Evolutionary conservation across 2,797 vertebrate genomes (phyloP), one percentile per base, ranked within the genome.

Genomic region (Anomalospiza imberbis): DNA sequence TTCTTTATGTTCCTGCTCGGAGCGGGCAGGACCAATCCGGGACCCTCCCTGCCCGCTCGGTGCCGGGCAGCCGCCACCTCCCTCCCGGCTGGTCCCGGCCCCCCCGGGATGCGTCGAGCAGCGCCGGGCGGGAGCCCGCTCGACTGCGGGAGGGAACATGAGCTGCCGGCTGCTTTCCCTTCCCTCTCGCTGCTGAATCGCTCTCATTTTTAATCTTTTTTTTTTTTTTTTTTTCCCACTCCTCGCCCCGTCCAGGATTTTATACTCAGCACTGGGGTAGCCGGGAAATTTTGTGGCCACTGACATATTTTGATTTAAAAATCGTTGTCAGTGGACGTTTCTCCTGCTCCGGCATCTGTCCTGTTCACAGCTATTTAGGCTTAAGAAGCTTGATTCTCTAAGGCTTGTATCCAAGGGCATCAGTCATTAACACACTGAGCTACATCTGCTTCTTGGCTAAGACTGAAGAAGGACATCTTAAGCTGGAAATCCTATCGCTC

Each of bases 381-480:
- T 96, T 95, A 97, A 95, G 91, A 32, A 93, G 96, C 97, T 95
- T 96, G 95, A 94, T 97, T 97, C 95, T 95, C 82, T 94, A 81
- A 97, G 97, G 97, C 97, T 96, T 20, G 62, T 91, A 85, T 97
- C 97, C 98, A 98, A 98, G 98, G 98, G 97, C 98, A 98, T 97
- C 98, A 94, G 97, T 94, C 95, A 96, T 97, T 98, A 97, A 88
- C 82, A 89, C 93, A 96, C 97, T 98, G 98, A 98, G 98, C 97
- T 98, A 96, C 98, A 98, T 98, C 98, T 98, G 98, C 98, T 98
- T 98, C 97, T 96, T 92, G 93, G 97, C 96, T 98, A 94, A 97
- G 95, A 61, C 93, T 83, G 96, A 88, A 95, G 96, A 96, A 95
- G 95, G 96, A 91, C 95, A 76, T 95, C 95, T 96, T 91, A 95